Evolutionary conservation across 2,113 vertebrate genomes (phyloP).

Genomic region (Pseudopodoces humilis): DNA sequence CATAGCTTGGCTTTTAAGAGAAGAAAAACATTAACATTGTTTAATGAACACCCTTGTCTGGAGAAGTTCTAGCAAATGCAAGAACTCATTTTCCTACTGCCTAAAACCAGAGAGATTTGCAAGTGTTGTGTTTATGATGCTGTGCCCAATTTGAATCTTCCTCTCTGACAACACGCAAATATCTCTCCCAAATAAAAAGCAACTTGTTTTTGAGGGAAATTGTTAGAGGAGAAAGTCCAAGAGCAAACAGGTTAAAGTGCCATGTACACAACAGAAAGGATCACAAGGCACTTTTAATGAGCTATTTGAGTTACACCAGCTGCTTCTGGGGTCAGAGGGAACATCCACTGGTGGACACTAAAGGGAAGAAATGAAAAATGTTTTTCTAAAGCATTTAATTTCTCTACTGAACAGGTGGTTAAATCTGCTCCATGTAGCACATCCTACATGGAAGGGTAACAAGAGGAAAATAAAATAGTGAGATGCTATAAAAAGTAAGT

Average conservation of each 20-base stretch:
- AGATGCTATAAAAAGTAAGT: background rate
- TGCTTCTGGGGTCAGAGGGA: background rate
- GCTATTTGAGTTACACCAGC: background rate
- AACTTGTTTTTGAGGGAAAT: background rate
- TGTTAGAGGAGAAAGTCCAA: background rate
- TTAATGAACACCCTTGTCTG: constrained; percentile 56
- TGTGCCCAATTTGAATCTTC: background rate
- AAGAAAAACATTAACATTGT: constrained; percentile 57
- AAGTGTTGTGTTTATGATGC: constrained; percentile 4
- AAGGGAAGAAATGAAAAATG: background rate
- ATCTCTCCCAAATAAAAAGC: background rate
- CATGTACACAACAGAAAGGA: background rate
- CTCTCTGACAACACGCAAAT: background rate
- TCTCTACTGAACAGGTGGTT: background rate
- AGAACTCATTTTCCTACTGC: constrained; percentile 22
- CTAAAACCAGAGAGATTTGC: constrained; percentile 26
- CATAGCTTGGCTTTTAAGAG: constrained; percentile 51
- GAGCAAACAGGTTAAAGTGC: constrained; percentile 24
- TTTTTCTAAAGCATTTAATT: background rate
- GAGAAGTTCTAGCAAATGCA: constrained; percentile 43
- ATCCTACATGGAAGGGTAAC: background rate
- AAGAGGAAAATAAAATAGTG: background rate
- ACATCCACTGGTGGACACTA: background rate
- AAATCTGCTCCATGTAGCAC: background rate
- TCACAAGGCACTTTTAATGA: background rate